Percentiles rank a stretch among this genome's conserved stretches.
These are phyloP conservation scores for Pseudopleuronectes americanus DNA, from an alignment of 2,797 vertebrate species.

Conservation along the genomic window DNA sequence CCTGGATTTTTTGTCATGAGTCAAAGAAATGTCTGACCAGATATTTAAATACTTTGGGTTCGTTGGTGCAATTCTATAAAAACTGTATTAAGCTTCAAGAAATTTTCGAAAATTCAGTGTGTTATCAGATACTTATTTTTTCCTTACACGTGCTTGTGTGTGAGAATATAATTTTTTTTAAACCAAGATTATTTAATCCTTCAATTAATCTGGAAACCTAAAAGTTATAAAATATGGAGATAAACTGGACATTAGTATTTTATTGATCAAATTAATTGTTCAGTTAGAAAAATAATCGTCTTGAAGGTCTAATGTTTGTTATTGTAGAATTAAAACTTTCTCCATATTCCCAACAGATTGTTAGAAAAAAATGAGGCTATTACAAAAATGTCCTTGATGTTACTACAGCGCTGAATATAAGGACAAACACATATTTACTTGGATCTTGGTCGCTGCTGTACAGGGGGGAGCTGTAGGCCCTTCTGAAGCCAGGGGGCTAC, in stretches of 20 bases:
- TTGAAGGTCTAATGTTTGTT: not conserved
- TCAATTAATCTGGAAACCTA: too few relatives aligned
- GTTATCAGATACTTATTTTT: too few relatives aligned
- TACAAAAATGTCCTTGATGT: not conserved
- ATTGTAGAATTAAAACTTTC: not conserved
- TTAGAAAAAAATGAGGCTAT: not conserved
- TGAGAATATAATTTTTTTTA: too few relatives aligned
- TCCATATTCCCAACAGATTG: too few relatives aligned
- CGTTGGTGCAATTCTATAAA: not conserved
- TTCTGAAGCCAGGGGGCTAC: conserved; percentile 93
- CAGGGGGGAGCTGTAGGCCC: conserved; percentile 95
- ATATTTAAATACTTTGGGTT: too few relatives aligned
- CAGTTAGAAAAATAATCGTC: not conserved
- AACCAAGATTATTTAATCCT: too few relatives aligned
- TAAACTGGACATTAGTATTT: too few relatives aligned
- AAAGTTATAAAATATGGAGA: too few relatives aligned
- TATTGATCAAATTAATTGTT: too few relatives aligned
- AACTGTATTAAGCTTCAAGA: not conserved
- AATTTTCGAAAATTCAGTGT: too few relatives aligned
- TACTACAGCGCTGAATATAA: not conserved
- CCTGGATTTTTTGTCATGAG: not conserved
- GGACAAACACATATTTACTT: conserved; percentile 49
- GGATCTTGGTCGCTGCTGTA: conserved; percentile 83
- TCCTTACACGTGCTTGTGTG: too few relatives aligned
- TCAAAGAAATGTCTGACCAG: too few relatives aligned